Evolutionary conservation across 30 jellyfish, hydroid and myxozoan genomes (phyloP), one percentile per base, ranked within the genome.

Genomic region (Cassiopea xamachana): DNA sequence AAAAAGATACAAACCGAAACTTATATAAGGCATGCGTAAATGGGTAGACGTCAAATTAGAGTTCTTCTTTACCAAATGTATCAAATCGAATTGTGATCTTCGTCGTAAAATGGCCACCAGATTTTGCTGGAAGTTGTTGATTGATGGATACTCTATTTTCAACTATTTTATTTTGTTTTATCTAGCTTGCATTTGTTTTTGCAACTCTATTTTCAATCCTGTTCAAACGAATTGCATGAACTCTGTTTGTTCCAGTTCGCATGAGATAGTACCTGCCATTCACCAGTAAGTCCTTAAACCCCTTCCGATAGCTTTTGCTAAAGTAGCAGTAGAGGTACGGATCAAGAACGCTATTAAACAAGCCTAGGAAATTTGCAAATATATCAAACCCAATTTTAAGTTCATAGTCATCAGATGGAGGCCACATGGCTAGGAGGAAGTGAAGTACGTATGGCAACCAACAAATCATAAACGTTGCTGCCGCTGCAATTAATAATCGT

Each of bases 381-480:
- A 89, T 80, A 47, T 89, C 96, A 45, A 89, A 80, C 1, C 92
- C 96, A 16, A 59, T 78, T 19, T 46, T 58, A 8, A 82, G 85
- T n/a, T 55, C 61, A 46, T 80, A 82, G 68, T 83, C 88, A 2
- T 67, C 69, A 15, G 82, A 74, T 71, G 96, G 96, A 44, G 88
- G 89, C 90, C 88, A 80, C 45, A 81, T 80, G 47, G 89, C 83
- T 15, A 89, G 75, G 46, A 81, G 69, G 19, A 89, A 6, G 72
- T 80, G 85, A 9, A 64, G 13, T 16, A 83, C 92, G 58, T 89
- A 89, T 7, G 96, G 96, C 62, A 89, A 77, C 91, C 91, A 89
- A 61, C 92, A 80, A 8, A 89, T 44, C 84, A 83, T 62, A 49
- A 82, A 81, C 7, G 89, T 73, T 17, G 75, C 85, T 1, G 89